Evolutionary conservation across 2,113 vertebrate species (phyloP).

Genomic region (Planiliza haematocheilus): DNA sequence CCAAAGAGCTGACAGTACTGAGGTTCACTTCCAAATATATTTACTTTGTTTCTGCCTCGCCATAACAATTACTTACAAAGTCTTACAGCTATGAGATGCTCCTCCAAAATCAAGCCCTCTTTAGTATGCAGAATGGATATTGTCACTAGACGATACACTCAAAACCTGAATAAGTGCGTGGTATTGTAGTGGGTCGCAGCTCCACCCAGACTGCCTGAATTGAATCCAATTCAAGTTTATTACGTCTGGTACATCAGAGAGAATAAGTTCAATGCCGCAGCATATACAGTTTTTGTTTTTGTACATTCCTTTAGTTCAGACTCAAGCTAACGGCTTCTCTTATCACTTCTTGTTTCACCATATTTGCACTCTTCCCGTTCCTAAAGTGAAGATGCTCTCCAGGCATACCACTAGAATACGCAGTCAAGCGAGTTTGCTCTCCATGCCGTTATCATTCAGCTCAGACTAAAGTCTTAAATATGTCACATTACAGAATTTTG

Average conservation of each 20-base stretch:
- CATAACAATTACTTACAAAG: too few species aligned
- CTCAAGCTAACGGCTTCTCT: neutral
- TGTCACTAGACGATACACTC: slow-evolving; percentile 2
- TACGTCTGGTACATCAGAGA: neutral
- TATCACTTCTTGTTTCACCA: neutral
- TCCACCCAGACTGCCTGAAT: slow-evolving; percentile 11
- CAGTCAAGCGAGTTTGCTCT: neutral
- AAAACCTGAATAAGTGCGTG: too few species aligned
- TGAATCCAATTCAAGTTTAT: neutral
- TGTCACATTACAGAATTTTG: neutral
- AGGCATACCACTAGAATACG: neutral
- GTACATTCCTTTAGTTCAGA: neutral
- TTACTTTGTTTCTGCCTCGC: too few species aligned
- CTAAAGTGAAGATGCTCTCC: neutral
- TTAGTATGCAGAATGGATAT: slow-evolving; percentile 2
- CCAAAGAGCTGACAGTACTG: too few species aligned
- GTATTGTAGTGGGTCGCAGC: slow-evolving; percentile 4
- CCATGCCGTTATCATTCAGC: neutral
- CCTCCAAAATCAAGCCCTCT: slow-evolving; percentile 8
- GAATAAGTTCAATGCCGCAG: neutral
- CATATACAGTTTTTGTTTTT: neutral
- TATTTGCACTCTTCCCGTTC: neutral
- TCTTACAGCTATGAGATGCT: slow-evolving; percentile 5
- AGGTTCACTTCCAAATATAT: too few species aligned
- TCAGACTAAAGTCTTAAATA: neutral